Percentiles rank a stretch among this genome's conserved stretches.
These are phyloP conservation scores for Lasiurus cinereus DNA, from an alignment of 2,113 vertebrate species.

Conservation along the genomic window DNA sequence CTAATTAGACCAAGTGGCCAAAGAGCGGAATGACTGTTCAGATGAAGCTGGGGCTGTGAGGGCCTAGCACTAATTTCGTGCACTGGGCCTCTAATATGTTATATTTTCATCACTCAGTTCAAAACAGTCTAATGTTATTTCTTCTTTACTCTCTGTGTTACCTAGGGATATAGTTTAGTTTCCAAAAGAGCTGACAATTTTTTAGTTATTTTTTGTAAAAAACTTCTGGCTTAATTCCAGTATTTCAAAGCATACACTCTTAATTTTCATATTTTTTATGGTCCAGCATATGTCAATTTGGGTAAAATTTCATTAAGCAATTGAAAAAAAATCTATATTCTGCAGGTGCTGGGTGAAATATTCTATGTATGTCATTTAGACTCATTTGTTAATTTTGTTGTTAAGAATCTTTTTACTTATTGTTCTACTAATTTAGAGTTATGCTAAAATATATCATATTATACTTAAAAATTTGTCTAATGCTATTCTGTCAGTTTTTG, in stretches of 20 bases:
- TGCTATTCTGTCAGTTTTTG: slow-evolving; percentile 13
- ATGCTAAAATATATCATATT: neutral
- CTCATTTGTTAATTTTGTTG: neutral
- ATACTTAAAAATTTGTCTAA: neutral
- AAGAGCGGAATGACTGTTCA: too few species aligned
- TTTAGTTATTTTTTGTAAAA: neutral
- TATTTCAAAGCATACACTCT: slow-evolving; percentile 41
- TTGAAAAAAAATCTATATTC: slow-evolving; percentile 22
- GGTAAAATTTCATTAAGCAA: neutral
- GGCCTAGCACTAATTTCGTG: too few species aligned
- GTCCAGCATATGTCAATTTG: neutral
- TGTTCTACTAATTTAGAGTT: neutral
- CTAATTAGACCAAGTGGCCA: too few species aligned
- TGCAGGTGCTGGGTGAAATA: neutral
- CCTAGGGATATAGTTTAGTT: neutral
- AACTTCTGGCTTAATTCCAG: neutral
- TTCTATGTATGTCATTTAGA: neutral
- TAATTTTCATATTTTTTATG: neutral
- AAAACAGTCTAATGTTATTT: neutral
- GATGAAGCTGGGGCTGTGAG: too few species aligned
- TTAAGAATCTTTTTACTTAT: slow-evolving; percentile 11
- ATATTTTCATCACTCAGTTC: slow-evolving; percentile 8
- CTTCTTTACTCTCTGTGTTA: neutral
- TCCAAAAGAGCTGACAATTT: slow-evolving; percentile 32
- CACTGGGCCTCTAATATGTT: too few species aligned